These are phyloP conservation scores for Macrochelys suwanniensis DNA, from an alignment of 2,797 vertebrate species.

Conservation along the genomic window DNA sequence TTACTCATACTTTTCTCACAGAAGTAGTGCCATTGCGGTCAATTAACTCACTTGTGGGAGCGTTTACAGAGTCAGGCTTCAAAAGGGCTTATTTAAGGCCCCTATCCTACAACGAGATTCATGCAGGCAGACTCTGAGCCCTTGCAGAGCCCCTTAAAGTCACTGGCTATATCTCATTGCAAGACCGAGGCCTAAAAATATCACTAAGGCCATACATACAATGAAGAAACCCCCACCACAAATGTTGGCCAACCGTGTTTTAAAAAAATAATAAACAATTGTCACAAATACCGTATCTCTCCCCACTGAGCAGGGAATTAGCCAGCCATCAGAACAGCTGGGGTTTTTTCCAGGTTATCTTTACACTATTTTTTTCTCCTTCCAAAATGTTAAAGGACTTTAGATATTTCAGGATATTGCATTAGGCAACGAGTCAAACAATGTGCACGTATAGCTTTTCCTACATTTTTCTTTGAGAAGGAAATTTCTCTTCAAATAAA, in stretches of 20 bases:
- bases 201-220: background rate
- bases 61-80: constrained; percentile 12
- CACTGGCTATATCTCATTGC: constrained; percentile 29
- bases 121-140: background rate
- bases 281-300: constrained; percentile 18
- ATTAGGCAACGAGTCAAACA: constrained; percentile 67
- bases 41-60: constrained; percentile 8
- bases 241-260: background rate
- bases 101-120: background rate
- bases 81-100: constrained; percentile 37
- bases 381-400: constrained; percentile 49
- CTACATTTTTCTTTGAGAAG: constrained; percentile 65
- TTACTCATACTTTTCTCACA: background rate
- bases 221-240: background rate
- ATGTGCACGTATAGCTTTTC: constrained; percentile 72
- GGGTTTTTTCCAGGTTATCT: background rate
- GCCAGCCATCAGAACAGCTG: constrained; percentile 18
- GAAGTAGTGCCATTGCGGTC: background rate
- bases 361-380: background rate
- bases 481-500: constrained; percentile 75
- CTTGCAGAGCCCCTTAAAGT: background rate
- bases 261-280: constrained; percentile 61
- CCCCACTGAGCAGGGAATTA: constrained; percentile 31
- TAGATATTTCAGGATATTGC: constrained; percentile 58
- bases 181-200: constrained; percentile 23